Evolutionary conservation across 1,140 invertebrate genomes (phyloP).

Genomic region (Heliothis virescens): DNA sequence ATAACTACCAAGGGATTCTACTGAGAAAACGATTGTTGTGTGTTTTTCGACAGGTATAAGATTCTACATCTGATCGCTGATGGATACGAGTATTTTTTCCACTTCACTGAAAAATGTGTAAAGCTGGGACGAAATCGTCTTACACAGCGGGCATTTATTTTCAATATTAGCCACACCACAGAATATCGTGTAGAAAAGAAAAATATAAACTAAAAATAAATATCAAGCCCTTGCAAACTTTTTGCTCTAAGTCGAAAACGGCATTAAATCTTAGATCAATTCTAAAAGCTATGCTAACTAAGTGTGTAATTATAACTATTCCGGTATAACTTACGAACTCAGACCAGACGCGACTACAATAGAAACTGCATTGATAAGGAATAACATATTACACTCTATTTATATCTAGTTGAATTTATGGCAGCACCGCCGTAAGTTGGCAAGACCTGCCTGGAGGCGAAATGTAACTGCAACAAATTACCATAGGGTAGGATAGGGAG

Average conservation of each 20-base stretch:
- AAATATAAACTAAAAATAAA: background rate
- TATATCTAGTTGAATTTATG: constrained; percentile 48
- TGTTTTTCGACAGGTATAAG: no score
- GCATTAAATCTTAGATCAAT: background rate
- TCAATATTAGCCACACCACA: background rate
- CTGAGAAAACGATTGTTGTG: no score
- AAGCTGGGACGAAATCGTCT: background rate
- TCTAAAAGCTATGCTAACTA: background rate
- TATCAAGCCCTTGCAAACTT: background rate
- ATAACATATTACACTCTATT: constrained; percentile 48
- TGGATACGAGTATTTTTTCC: background rate
- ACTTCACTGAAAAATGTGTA: background rate
- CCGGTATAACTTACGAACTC: constrained; percentile 18
- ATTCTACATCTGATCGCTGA: no score
- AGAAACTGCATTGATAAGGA: constrained; percentile 43
- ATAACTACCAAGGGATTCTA: no score
- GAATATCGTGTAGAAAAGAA: no score
- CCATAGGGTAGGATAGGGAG: constrained; percentile 21
- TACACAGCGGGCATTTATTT: background rate
- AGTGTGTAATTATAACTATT: constrained; percentile 33
- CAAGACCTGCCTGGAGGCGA: constrained; percentile 34
- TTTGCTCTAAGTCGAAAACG: constrained; percentile 10
- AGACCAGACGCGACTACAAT: constrained; percentile 41
- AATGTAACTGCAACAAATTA: constrained; percentile 29
- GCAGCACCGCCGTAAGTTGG: constrained; percentile 25